Evolutionary conservation across 2,888 invertebrate genomes (phyloP), one percentile per base, ranked within the genome.

Genomic region (Carpatolechia fugitivella): DNA sequence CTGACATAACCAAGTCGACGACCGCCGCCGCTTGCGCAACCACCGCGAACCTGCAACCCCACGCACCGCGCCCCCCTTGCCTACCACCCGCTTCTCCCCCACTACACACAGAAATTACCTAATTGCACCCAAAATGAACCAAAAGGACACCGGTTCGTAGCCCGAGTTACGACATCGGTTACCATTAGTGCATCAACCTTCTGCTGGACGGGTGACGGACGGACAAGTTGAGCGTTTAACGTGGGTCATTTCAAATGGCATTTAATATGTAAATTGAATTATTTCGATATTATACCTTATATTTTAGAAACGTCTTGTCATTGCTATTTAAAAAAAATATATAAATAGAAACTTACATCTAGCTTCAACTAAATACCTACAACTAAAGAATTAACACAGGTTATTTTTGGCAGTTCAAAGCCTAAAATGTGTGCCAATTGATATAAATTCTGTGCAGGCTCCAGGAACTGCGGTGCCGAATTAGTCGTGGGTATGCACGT

Each of bases 1-100:
- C 86, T 89, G 90, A 90, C 87, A 90, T 90, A 90, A 90, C 82
- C 85, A 79, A 87, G 89, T 89, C 89, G 88, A 85, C 86, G 89
- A 89, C 90, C 89, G 88, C 68, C 72, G 78, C 5, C 77, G 78
- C 77, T 90, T 89, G 87, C 87, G 88, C 85, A 90, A 90, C 78
- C 75, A 72, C 67, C 68, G 72, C 78, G 72, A 84, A 84, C 85
- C 84, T 78, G 78, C 87, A 86, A 86, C 88, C 89, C 89, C 82
- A 82, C 83, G 77, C 81, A 78, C 78, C 72, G 68, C 76, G 61
- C 71, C 69, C 66, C 71, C 71, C 70, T 66, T 69, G 63, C 64
- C 41, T 63, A 8, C 47, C 47, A 47, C 75, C 80, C 76, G 71
- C 76, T 72, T 67, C 74, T 62, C 68, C 77, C 78, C 82, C 80